Conservation (phyloP, 1,140 invertebrate species). For the Drosophila kepulauana region DNA sequence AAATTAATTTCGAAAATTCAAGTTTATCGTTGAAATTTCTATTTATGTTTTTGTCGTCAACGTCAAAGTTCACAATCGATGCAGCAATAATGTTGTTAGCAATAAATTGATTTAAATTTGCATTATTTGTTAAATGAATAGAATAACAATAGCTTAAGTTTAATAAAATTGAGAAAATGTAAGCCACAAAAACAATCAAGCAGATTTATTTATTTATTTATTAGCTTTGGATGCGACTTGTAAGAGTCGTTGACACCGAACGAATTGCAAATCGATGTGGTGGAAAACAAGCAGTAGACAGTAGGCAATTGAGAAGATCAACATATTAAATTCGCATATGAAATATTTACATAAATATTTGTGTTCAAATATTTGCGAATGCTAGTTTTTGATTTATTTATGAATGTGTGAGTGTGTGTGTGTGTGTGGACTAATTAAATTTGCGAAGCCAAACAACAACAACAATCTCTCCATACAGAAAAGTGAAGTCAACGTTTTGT, state of each 20-base stretch:
- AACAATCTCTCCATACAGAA: neutral
- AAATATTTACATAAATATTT: slow-evolving; percentile 2
- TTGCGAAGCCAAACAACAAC: slow-evolving; percentile 26
- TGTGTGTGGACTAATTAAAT: slow-evolving; percentile 33
- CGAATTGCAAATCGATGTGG: slow-evolving; percentile 6
- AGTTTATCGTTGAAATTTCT: too few relatives aligned
- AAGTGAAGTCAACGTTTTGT: slow-evolving; percentile 38
- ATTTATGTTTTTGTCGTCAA: too few relatives aligned
- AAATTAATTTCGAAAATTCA: too few relatives aligned
- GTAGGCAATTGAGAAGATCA: slow-evolving; percentile 2
- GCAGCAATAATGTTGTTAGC: too few relatives aligned
- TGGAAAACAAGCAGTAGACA: neutral
- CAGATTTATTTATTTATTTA: neutral
- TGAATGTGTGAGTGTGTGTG: slow-evolving; percentile 3
- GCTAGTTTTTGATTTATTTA: slow-evolving; percentile 11
- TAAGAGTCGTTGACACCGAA: neutral
- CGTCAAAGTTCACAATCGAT: too few relatives aligned
- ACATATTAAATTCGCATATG: slow-evolving; percentile 19
- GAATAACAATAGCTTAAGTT: too few relatives aligned
- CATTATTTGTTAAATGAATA: too few relatives aligned
- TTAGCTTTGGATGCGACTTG: neutral
- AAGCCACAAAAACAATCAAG: neutral
- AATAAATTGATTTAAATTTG: too few relatives aligned
- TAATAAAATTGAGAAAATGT: too few relatives aligned
- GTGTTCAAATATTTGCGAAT: neutral